These are phyloP conservation scores for Schizothorax lantsangensis DNA, from an alignment of 2,797 vertebrate species.

Conservation along the genomic window DNA sequence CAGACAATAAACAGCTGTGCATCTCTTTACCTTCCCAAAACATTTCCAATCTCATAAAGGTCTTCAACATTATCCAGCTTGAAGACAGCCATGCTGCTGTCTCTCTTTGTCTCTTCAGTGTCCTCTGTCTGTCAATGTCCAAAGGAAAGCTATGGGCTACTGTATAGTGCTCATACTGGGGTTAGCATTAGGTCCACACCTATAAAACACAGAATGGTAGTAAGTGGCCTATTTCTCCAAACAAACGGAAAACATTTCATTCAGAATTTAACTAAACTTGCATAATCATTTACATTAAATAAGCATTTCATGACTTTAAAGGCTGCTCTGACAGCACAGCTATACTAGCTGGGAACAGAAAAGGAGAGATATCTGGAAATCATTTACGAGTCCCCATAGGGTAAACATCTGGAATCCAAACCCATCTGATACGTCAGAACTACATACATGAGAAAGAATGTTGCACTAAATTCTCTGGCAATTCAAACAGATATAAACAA, in stretches of 20 bases:
- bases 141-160: constrained; percentile 12
- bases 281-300: not conserved
- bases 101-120: not conserved
- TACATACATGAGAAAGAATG: constrained; percentile 32
- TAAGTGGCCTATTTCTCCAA: not conserved
- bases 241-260: not conserved
- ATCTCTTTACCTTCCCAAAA: constrained; percentile 81
- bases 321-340: not conserved
- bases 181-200: constrained; percentile 25
- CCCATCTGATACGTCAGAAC: not conserved
- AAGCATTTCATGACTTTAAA: not conserved
- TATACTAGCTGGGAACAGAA: constrained; percentile 6
- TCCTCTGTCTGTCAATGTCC: not conserved
- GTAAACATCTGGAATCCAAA: constrained; percentile 35
- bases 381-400: constrained; percentile 3
- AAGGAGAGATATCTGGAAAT: constrained; percentile 6
- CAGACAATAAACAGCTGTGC: not conserved
- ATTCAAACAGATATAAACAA: constrained; percentile 14
- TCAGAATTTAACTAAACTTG: constrained; percentile 16
- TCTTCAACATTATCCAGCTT: constrained; percentile 83
- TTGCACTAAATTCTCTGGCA: not conserved
- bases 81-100: constrained; percentile 69
- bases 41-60: constrained; percentile 82
- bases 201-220: constrained; percentile 3
- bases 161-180: not conserved